phyloP scores from a whole-genome alignment of 2,113 vertebrate species.

The Urocitellus parryii region DNA sequence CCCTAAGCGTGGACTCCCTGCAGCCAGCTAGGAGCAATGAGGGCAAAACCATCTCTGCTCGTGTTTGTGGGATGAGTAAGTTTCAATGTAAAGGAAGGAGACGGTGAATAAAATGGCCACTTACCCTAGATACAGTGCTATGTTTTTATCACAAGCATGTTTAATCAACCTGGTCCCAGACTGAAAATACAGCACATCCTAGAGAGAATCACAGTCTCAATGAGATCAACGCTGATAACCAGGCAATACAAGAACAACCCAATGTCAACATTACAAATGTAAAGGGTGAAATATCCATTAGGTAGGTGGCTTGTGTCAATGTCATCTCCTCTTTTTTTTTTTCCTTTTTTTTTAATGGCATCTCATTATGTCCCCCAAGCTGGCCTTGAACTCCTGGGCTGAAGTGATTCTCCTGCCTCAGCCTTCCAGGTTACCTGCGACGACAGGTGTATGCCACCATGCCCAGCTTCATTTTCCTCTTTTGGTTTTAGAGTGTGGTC shows the following conservation, averaged over 20 bases:
- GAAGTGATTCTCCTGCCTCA: neutral
- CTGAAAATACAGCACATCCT: constrained; percentile 33
- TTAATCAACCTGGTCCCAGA: neutral
- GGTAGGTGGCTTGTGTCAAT: neutral
- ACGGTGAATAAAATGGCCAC: neutral
- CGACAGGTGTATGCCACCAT: neutral
- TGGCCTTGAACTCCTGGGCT: neutral
- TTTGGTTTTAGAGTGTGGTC: neutral
- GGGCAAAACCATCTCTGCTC: neutral
- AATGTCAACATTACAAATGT: neutral
- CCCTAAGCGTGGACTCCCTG: neutral
- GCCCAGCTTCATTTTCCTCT: neutral
- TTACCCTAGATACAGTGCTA: constrained; percentile 76
- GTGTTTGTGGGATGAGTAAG: neutral
- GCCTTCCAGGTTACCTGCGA: neutral
- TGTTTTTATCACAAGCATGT: constrained; percentile 62
- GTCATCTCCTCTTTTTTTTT: no score
- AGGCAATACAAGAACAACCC: neutral
- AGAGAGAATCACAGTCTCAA: neutral
- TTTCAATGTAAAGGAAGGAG: neutral
- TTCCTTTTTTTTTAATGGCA: neutral
- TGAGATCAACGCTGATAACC: neutral
- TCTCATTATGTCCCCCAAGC: neutral
- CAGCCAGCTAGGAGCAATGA: neutral
- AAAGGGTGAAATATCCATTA: neutral